Base-by-base conservation (phyloP, 2,113 vertebrate genomes). In the Rutilus rutilus region DNA sequence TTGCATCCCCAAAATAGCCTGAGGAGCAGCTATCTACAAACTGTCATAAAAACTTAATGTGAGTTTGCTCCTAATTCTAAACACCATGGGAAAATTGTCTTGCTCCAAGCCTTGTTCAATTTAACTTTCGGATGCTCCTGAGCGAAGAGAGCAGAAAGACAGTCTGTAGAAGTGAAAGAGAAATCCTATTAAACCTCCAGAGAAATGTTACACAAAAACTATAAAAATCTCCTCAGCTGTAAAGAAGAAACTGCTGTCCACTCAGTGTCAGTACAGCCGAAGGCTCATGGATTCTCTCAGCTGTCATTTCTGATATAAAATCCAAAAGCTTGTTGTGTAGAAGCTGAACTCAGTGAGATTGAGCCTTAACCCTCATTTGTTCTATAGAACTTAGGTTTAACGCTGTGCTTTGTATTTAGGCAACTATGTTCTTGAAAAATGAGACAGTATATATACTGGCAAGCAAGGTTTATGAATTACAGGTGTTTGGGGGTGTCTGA, bases 31-130 rank as follows among this genome's bases (percentile, higher is more conserved):
- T 86, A 87, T 93, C 90, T 89, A 86, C 45, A 65, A 80, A 15
- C 45, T 88, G 87, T 91, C 89, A 93, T 91, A 87, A 93, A 94
- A 92, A 86, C 87, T 89, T 92, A 78, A 93, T 93, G 89, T 60
- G 21, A 84, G 78, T 85, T 78, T 88, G 89, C 90, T 92, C 89
- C 91, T 92, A 90, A 93, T 91, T 91, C 89, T 65, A 42, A 69
- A 92, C 89, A 88, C 86, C 79, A 74, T 83, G 88, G 91, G 86
- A 60, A 85, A 88, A 86, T 91, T 91, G 73, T 89, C 89, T 59
- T 27, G 86, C 62, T 86, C 85, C 52, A 64, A 88, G 82, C 87
- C 74, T 85, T 85, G 89, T 93, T 92, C 89, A 90, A 86, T 91
- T 91, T 89, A 88, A 87, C 33, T 69, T 74, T 42, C 27, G 82